Conservation (phyloP, 2,888 invertebrate genomes). For the Andrena trimmerana region DNA sequence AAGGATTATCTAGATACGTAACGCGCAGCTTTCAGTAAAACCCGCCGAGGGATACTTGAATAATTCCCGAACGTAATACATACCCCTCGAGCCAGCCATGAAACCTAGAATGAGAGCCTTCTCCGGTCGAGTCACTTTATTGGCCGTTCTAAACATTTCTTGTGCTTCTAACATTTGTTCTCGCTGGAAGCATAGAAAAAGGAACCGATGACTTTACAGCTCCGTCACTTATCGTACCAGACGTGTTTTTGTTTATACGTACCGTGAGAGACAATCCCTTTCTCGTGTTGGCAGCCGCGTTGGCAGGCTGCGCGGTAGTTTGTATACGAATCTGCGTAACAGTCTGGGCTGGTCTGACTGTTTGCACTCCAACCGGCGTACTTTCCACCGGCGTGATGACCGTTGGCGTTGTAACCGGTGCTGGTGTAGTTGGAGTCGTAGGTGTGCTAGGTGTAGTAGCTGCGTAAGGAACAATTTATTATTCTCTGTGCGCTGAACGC, state of each 20-base stretch:
- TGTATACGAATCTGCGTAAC: slow-evolving; percentile 87
- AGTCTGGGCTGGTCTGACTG: slow-evolving; percentile 84
- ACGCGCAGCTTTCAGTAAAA: neutral
- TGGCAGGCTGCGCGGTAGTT: slow-evolving; percentile 83
- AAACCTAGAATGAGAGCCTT: slow-evolving; percentile 99
- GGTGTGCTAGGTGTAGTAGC: slow-evolving; percentile 79
- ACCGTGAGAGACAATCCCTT: slow-evolving; percentile 91
- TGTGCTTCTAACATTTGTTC: slow-evolving; percentile 99
- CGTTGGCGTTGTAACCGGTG: slow-evolving; percentile 77
- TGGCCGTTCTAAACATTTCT: slow-evolving; percentile 98
- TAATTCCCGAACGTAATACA: slow-evolving; percentile 37
- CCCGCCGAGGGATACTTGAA: neutral
- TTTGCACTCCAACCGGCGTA: slow-evolving; percentile 81
- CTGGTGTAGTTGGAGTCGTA: slow-evolving; percentile 77
- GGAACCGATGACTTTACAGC: neutral
- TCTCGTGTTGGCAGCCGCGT: slow-evolving; percentile 86
- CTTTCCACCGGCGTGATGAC: slow-evolving; percentile 79
- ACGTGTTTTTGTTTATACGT: slow-evolving; percentile 62
- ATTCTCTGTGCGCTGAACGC: neutral
- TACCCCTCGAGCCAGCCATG: slow-evolving; percentile 98
- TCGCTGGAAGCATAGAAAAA: slow-evolving; percentile 87
- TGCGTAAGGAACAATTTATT: slow-evolving; percentile 46
- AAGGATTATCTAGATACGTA: slow-evolving; percentile 92
- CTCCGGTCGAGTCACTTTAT: slow-evolving; percentile 97
- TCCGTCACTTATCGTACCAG: neutral